A percentile compares a stretch with the other conserved stretches of the same genome.
Conservation (phyloP, 2,888 invertebrate species). For the Caenorhabditis sp. region DNA sequence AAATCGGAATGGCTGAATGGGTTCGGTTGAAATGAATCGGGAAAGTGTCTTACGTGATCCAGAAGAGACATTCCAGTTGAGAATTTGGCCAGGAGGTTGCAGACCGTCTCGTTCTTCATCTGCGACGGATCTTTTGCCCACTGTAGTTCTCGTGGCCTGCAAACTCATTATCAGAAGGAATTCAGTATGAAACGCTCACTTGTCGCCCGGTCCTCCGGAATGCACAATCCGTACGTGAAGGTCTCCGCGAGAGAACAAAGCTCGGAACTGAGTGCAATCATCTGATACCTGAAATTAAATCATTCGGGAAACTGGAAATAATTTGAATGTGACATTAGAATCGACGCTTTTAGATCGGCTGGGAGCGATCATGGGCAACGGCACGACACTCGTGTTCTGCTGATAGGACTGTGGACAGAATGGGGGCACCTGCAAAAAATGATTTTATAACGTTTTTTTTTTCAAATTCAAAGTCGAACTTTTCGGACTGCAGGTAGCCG, state of each 20-base stretch:
- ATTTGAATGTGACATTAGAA: constrained; percentile 55
- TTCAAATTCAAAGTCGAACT: constrained; percentile 11
- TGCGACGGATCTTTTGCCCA: constrained; percentile 59
- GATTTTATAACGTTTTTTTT: background rate
- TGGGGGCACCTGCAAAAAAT: constrained; percentile 55
- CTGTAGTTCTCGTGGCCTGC: constrained; percentile 50
- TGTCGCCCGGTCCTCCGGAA: constrained; percentile 58
- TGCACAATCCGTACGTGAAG: constrained; percentile 59
- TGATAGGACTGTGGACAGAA: constrained; percentile 58
- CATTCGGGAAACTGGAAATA: too few species aligned
- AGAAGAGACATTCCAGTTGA: constrained; percentile 50
- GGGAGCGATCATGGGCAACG: constrained; percentile 45
- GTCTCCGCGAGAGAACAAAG: constrained; percentile 58
- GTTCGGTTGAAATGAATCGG: too few species aligned
- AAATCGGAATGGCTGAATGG: constrained; percentile 66
- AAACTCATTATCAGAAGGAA: background rate
- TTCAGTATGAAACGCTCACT: background rate
- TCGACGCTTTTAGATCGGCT: constrained; percentile 44
- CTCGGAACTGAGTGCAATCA: constrained; percentile 55
- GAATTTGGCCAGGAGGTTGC: constrained; percentile 45
- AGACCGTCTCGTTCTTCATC: constrained; percentile 52
- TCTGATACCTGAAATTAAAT: constrained; percentile 40
- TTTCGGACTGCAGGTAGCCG: constrained; percentile 37
- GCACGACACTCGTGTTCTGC: constrained; percentile 54
- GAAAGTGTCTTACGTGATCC: constrained; percentile 54